phyloP scores from a whole-genome alignment of 1,140 invertebrate genomes.

The Coboldia fuscipes region DNA sequence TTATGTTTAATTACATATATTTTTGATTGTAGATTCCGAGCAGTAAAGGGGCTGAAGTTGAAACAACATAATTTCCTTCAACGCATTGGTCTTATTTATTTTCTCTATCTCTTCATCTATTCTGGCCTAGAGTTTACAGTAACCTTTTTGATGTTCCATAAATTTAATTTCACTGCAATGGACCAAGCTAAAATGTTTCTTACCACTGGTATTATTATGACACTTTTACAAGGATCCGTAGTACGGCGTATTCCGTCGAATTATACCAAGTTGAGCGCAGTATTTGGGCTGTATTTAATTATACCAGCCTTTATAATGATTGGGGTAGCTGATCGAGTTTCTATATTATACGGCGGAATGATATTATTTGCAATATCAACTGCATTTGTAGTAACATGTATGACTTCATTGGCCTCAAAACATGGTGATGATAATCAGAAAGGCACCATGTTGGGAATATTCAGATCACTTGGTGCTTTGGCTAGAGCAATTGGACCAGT shows the following conservation, averaged over 20 bases:
- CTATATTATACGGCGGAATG: slow-evolving; percentile 54
- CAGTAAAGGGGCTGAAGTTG: slow-evolving; percentile 31
- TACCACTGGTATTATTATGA: slow-evolving; percentile 76
- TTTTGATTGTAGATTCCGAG: slow-evolving; percentile 29
- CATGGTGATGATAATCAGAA: slow-evolving; percentile 69
- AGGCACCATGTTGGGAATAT: slow-evolving; percentile 80
- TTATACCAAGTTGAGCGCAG: slow-evolving; percentile 49
- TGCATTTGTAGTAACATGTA: slow-evolving; percentile 81
- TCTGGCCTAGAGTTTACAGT: slow-evolving; percentile 95
- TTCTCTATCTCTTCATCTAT: slow-evolving; percentile 90
- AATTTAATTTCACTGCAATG: slow-evolving; percentile 80
- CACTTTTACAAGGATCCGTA: slow-evolving; percentile 75
- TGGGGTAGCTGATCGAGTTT: slow-evolving; percentile 32
- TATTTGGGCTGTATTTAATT: slow-evolving; percentile 62
- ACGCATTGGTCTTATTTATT: slow-evolving; percentile 68
- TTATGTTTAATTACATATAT: slow-evolving; percentile 1
- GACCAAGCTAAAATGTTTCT: slow-evolving; percentile 98
- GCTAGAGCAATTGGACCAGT: slow-evolving; percentile 83
- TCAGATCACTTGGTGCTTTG: slow-evolving; percentile 80
- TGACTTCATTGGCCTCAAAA: slow-evolving; percentile 73
- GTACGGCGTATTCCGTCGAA: slow-evolving; percentile 58
- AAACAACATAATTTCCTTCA: slow-evolving; percentile 40
- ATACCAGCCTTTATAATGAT: slow-evolving; percentile 77
- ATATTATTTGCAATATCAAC: slow-evolving; percentile 80
- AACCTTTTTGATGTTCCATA: slow-evolving; percentile 87